Base-by-base conservation (phyloP, 2,797 vertebrate species). In the Brachymystax lenok region DNA sequence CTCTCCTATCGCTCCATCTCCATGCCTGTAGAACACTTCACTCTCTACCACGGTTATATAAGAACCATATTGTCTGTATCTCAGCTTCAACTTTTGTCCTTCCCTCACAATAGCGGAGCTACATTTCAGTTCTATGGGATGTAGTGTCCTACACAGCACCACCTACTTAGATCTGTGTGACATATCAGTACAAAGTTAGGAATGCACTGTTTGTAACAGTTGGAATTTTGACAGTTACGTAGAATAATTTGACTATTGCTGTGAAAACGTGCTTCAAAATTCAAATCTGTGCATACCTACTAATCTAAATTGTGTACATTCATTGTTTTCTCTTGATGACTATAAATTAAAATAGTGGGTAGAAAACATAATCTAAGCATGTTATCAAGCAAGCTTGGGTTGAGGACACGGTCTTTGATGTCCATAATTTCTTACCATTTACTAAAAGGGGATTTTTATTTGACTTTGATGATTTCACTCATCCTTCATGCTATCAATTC, bases 1-100 rank as follows among this genome's bases (percentile, higher is more conserved):
- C 74, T 67, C 72, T 70, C 72, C 80, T 80, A 82, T 78, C 61
- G 61, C 87, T 88, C 86, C 86, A 82, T 87, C 88, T 82, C 30
- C 69, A 78, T 87, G 83, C 82, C 81, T 87, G 81, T 86, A 84
- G 77, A 92, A 79, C 80, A 81, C 82, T 80, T 81, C 88, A 83
- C 87, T 79, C 74, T 90, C 83, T 84, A 17, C 54, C 28, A 8
- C 12, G 61, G 19, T 46, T 46, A 46, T 46, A 12, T 12, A 46
- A 46, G 40, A 46, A 46, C 40, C 40, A 46, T 46, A 13, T 3
- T 64, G 56, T 64, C 56, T 90, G 86, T 87, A 87, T 89, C 85
- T 89, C 81, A 85, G 88, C 82, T 80, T 80, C 83, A 82, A 75
- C 84, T 89, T 87, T 80, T 77, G 76, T 80, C 74, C 73, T 68